Base-by-base conservation (phyloP, 92 coral and sea anemone genomes). In the Porites rus region DNA sequence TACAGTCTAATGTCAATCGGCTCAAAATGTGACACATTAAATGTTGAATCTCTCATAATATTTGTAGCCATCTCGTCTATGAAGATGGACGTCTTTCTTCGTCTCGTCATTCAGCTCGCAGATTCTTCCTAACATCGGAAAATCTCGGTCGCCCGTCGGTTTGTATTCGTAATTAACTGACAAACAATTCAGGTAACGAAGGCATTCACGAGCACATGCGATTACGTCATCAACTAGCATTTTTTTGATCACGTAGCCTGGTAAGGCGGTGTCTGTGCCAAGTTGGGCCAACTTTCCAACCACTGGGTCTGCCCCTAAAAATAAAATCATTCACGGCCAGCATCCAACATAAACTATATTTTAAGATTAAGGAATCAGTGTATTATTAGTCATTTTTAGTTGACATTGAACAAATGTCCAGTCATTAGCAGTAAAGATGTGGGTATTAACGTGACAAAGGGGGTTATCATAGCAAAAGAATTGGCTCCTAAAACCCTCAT, bases 181-280 rank as follows among this genome's bases (percentile, higher is more conserved):
- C 11, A 66, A 60, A 52, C 96, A 93, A 70, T 68, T 64, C 46
- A 75, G 79, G 54, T 74, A 79, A 74, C 88, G 84, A 20, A 91
- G 90, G 54, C 96, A 93, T 86, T 93, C 96, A 74, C 92, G 92
- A 16, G 96, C 96, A 65, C 96, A 93, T 67, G 80, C 75, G 1
- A 76, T 71, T 51, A 79, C 90, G 88, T 93, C 93, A 86, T 86
- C 90, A 5, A 91, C 96, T 20, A 88, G 69, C 77, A 80, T 51
- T 74, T 87, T 92, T 24, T 67, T 80, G 28, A 93, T 81, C 62
- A 88, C 77, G 84, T 83, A 84, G 72, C 87, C 84, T n/a, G 7
- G 16, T 13, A 93, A 21, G 69, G 63, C 62, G 69, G 82, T 28
- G 82, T 84, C 88, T 18, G 62, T 56, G 1, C 63, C 92, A 38